Base-by-base conservation (phyloP, 1,140 invertebrate species). In the Drosophila ohnishii region DNA sequence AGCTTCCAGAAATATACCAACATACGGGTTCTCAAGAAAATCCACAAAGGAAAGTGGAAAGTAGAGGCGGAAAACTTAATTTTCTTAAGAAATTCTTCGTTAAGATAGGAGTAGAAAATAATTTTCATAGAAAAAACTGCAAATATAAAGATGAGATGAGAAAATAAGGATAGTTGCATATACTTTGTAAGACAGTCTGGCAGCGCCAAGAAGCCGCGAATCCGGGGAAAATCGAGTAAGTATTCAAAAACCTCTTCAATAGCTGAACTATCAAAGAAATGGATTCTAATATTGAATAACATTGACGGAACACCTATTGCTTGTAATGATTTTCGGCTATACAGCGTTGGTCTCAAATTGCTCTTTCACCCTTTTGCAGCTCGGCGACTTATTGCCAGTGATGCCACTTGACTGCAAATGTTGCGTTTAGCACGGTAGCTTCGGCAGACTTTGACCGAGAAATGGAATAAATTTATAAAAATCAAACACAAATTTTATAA, bases 281-380 rank as follows among this genome's bases (percentile, higher is more conserved):
- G 0, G 10, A 22, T 13, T 22, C 13, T 25, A 7, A 22, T 13
- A 45, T 45, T 22, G 0, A 45, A 45, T 13, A 22, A 13, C 5
- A 44, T 44, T 2, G 5, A 25, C 5, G 5, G 7, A 22, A 22
- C 25, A 45, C 44, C 11, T 45, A 2, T 13, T 22, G 11, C 5
- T 44, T 82, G 75, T 64, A 71, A 75, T 72, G 51, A 69, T 40
- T 76, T 72, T 84, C 80, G 72, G 75, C 80, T 83, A 71, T 66
- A 67, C 76, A 83, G 64, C 72, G 75, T 71, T 22, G 22, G 22
- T 22, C 2, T 80, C 81, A 77, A 63, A 78, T 80, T 84, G 61
- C 77, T 80, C 72, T 75, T 62, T 62, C 56, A 63, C 69, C 47
- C 74, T 78, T 85, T 75, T 80, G 76, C 67, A 80, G 75, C 60